phyloP scores from a whole-genome alignment of 2,797 vertebrate genomes.

The Melanotaenia trifasciata region DNA sequence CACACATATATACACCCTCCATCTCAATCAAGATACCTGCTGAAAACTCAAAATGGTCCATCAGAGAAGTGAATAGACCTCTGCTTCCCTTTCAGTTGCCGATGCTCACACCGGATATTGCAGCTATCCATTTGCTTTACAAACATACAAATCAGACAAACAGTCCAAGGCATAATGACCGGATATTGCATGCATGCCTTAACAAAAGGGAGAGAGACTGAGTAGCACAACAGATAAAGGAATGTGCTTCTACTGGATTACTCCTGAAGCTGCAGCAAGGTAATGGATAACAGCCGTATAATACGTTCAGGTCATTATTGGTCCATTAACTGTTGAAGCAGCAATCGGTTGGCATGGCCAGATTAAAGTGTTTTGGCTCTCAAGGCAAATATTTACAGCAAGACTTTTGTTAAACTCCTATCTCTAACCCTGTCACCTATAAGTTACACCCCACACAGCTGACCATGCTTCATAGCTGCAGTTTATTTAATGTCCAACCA shows the following conservation, averaged over 20 bases:
- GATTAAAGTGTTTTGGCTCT: slow-evolving; percentile 15
- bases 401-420: neutral
- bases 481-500: neutral
- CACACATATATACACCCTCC: neutral
- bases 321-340: slow-evolving; percentile 40
- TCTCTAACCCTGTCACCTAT: neutral
- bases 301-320: slow-evolving; percentile 44
- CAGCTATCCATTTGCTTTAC: slow-evolving; percentile 29
- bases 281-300: slow-evolving; percentile 48
- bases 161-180: slow-evolving; percentile 42
- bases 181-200: slow-evolving; percentile 45
- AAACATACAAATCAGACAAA: slow-evolving; percentile 36
- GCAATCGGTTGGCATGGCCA: slow-evolving; percentile 17
- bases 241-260: slow-evolving; percentile 3
- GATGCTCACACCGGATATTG: slow-evolving; percentile 58
- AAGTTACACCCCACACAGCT: neutral
- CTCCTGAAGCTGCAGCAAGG: slow-evolving; percentile 2
- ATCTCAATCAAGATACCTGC: slow-evolving; percentile 40
- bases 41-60: slow-evolving; percentile 66
- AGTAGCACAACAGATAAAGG: neutral
- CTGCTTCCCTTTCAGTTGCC: slow-evolving; percentile 52
- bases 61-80: slow-evolving; percentile 53
- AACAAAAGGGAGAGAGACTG: slow-evolving; percentile 26
- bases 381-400: neutral
- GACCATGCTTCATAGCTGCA: neutral